Conservation (phyloP, 2,797 vertebrate genomes). For the Ispidina picta region DNA sequence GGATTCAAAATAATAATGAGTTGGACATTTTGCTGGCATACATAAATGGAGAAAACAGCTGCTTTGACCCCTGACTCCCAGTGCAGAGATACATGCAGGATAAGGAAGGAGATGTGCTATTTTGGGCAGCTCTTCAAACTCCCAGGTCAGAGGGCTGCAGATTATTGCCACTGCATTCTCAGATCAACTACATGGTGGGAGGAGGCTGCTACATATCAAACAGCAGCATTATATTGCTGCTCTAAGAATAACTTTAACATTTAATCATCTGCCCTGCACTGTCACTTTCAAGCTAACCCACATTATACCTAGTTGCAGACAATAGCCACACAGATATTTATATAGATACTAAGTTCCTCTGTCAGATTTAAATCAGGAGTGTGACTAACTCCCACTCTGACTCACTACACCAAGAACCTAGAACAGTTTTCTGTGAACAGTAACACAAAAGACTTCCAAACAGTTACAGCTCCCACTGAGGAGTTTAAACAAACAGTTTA, state of each 20-base stretch:
- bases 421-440: not conserved
- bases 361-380: not conserved
- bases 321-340: not conserved
- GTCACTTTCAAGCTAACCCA: not conserved
- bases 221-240: not conserved
- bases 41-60: slow-evolving; percentile 47
- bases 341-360: not conserved
- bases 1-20: not conserved
- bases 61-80: not conserved
- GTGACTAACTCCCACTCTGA: not conserved
- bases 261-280: not conserved
- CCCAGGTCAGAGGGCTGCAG: slow-evolving; percentile 11
- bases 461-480: not conserved
- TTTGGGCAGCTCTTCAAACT: slow-evolving; percentile 30
- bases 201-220: slow-evolving; percentile 7
- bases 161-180: not conserved
- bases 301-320: not conserved
- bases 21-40: not conserved
- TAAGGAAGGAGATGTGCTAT: not conserved
- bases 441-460: not conserved
- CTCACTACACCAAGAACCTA: not conserved
- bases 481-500: slow-evolving; percentile 21
- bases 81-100: not conserved
- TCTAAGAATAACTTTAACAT: slow-evolving; percentile 38
- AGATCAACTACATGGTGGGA: not conserved